Evolutionary conservation across 2,888 invertebrate species (phyloP).

Genomic region (Electrophaes corylata): DNA sequence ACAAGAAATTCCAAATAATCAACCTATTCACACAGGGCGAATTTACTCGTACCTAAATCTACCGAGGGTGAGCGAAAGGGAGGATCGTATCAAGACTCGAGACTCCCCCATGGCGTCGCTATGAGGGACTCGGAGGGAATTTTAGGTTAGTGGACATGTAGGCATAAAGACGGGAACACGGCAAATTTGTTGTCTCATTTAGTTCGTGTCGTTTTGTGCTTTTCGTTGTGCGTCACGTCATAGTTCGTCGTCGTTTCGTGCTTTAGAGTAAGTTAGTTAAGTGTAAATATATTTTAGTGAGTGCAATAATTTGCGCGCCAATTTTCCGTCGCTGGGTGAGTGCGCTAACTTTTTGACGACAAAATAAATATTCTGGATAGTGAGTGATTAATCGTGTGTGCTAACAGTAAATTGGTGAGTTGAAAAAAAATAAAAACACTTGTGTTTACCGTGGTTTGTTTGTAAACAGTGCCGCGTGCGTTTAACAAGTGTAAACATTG

Average conservation of each 20-base stretch:
- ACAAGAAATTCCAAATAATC: constrained; percentile 79
- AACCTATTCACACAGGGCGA: constrained; percentile 77
- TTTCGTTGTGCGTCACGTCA: constrained; percentile 82
- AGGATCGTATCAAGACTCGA: constrained; percentile 77
- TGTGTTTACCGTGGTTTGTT: constrained; percentile 67
- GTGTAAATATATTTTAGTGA: constrained; percentile 45
- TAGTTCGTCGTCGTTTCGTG: constrained; percentile 78
- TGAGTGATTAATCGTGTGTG: constrained; percentile 48
- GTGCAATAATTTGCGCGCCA: constrained; percentile 44
- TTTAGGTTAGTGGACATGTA: constrained; percentile 85
- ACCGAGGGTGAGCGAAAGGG: constrained; percentile 78
- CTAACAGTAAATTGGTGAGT: constrained; percentile 42
- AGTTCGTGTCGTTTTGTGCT: constrained; percentile 83
- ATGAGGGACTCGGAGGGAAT: constrained; percentile 77
- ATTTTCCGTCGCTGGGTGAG: constrained; percentile 32
- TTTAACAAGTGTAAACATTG: constrained; percentile 58
- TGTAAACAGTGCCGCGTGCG: constrained; percentile 79
- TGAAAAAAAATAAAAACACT: constrained; percentile 48
- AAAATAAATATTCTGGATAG: constrained; percentile 38
- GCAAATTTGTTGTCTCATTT: constrained; percentile 84
- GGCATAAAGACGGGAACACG: constrained; percentile 84
- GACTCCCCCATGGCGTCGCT: constrained; percentile 74
- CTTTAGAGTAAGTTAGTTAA: constrained; percentile 55
- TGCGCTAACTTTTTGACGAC: constrained; percentile 39
- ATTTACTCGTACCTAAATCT: constrained; percentile 75